Evolutionary conservation across 2,888 invertebrate species (phyloP), one percentile per base, ranked within the genome.

Genomic region (Himalopsyche japonica): DNA sequence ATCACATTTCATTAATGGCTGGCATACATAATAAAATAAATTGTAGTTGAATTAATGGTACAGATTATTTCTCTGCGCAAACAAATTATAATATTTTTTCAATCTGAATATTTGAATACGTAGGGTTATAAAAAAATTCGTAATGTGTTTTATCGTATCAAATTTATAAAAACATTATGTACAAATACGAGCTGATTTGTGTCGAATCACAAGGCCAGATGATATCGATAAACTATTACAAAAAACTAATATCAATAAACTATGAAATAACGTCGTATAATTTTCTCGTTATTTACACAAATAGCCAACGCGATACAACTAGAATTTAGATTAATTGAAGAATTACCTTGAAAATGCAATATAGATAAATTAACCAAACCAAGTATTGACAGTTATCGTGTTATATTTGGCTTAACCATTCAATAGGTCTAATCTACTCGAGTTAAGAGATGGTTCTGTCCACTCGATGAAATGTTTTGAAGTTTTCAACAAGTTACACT

Each of bases 401-500:
- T 57, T 20, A 57, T 24, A 57, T 24, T 24, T 8, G 57, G 57
- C 24, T 57, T 57, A 20, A 57, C 6, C 57, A 57, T 57, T 57
- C 57, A 57, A 57, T 57, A 24, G 24, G 49, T 27, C n/a, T 80
- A 80, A 80, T 80, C 80, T 49, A 80, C 48, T 49, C 48, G 32
- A 47, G 49, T 30, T 12, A 57, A 57, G 57, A 43, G 24, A 15
- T 12, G 64, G 81, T 43, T 37, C 15, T 81, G 49, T 81, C 32
- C 81, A 34, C 81, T 81, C 70, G 30, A 15, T 30, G 32, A 81
- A 70, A 81, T 81, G 81, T 81, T 81, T 81, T 70, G 70, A 70
- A 81, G 34, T 81, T 30, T 80, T 80, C 80, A 49, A 80, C 80
- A 70, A 57, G 81, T 80, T 24, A 80, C 48, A 43, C 32, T 48